Evolutionary conservation across 2,797 vertebrate species (phyloP).

Genomic region (Periophthalmus magnuspinnatus): DNA sequence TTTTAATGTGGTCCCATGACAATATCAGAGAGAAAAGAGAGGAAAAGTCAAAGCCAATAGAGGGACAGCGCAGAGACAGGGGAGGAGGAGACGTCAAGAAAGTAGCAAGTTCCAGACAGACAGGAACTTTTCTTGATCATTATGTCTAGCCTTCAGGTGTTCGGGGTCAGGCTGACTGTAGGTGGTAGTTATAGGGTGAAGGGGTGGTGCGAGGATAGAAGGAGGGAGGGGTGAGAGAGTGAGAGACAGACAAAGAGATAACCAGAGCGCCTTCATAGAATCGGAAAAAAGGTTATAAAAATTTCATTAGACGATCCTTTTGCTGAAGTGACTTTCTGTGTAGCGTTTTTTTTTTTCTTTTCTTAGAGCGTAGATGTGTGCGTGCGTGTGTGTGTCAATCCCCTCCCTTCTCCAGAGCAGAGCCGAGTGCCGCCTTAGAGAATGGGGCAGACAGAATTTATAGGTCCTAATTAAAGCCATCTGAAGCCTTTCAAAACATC

Average conservation of each 20-base stretch:
- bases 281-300: conserved; percentile 71
- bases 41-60: conserved; percentile 45
- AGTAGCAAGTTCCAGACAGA: conserved; percentile 82
- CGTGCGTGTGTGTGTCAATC: conserved; percentile 18
- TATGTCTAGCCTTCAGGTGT: conserved; percentile 97
- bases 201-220: conserved; percentile 60
- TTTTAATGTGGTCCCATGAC: conserved; percentile 73
- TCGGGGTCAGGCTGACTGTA: conserved; percentile 79
- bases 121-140: conserved; percentile 91
- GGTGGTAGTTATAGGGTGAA: conserved; percentile 79
- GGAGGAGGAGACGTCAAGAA: conserved; percentile 17
- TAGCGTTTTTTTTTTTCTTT: conserved; percentile 50
- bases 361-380: neutral
- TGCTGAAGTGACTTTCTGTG: conserved; percentile 78
- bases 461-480: conserved; percentile 93
- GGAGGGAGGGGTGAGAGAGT: conserved; percentile 72
- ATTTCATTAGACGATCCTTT: conserved; percentile 74
- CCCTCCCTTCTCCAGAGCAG: conserved; percentile 51
- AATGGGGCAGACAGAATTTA: conserved; percentile 84
- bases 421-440: conserved; percentile 73
- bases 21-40: conserved; percentile 31
- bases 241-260: conserved; percentile 90
- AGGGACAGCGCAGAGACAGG: conserved; percentile 19
- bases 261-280: conserved; percentile 70
- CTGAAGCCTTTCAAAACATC: conserved; percentile 88